Evolutionary conservation across 2,113 vertebrate genomes (phyloP), one percentile per base, ranked within the genome.

Genomic region (Erinaceus europaeus): DNA sequence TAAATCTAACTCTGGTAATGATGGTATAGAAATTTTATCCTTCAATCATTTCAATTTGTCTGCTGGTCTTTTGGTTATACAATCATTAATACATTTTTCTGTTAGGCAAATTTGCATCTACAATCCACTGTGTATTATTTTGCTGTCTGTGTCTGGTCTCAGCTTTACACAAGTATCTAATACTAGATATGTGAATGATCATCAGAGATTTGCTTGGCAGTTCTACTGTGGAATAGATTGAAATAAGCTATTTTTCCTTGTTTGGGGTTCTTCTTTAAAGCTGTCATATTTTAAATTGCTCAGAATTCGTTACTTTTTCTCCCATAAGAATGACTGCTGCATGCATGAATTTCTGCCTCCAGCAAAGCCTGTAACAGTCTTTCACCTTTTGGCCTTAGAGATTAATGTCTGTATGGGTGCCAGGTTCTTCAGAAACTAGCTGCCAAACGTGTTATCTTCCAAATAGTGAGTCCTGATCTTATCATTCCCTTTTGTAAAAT

Each of bases 391-490:
- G 59, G 82, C 57, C 84, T 78, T 79, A 76, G 72, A 87, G 90
- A 90, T 89, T 93, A 92, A 42, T 93, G 95, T 93, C 91, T 92
- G 92, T 85, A 59, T 81, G 69, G 84, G 85, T 94, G 95, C 68
- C 29, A 94, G 94, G 92, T 93, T 94, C 68, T 91, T 76, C 76
- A 88, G 90, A 96, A 94, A 71, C 86, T 68, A 94, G 90, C 67
- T 95, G 94, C 95, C 94, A 95, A 90, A 67, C 6, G 12, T 69
- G 90, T 78, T 94, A 77, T 94, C 96, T 96, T 94, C 69, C 68
- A 95, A 94, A 92, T 75, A 65, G 86, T n/a, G 53, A 79, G 77
- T 55, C 94, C 81, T 67, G 50, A 86, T 77, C 78, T 76, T 82
- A 93, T 93, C 46, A 4, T 2, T 88, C 52, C 12, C 34, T 53